Evolutionary conservation across 1,140 invertebrate genomes (phyloP).

Genomic region (Aphaenogaster ashmeadi): DNA sequence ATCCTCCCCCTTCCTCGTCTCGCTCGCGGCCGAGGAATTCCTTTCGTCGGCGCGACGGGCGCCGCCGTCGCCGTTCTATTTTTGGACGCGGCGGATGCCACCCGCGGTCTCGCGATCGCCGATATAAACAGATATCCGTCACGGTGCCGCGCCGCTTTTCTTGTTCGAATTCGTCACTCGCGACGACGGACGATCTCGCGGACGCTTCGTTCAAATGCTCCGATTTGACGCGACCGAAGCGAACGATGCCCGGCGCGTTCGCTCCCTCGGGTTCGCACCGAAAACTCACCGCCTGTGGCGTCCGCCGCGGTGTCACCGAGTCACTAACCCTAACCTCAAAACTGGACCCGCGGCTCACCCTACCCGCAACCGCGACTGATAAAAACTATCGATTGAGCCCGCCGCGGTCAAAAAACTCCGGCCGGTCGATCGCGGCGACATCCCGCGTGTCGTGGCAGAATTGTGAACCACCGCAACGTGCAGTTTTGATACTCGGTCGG

Average conservation of each 20-base stretch:
- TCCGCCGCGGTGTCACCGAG: constrained; percentile 71
- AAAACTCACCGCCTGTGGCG: constrained; percentile 39
- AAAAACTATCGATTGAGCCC: constrained; percentile 80
- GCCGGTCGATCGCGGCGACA: constrained; percentile 65
- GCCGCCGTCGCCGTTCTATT: constrained; percentile 48
- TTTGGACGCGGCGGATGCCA: constrained; percentile 54
- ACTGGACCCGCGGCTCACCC: constrained; percentile 52
- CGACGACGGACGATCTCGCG: not conserved
- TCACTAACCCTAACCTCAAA: constrained; percentile 82
- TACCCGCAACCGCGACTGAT: constrained; percentile 63
- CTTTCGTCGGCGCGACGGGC: constrained; percentile 17
- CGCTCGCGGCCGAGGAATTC: constrained; percentile 8
- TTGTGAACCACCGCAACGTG: not conserved
- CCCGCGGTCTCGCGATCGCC: constrained; percentile 28
- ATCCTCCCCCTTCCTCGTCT: no score
- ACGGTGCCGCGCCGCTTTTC: not conserved
- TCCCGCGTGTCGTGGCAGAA: constrained; percentile 46
- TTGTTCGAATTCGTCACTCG: not conserved
- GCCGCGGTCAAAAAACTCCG: constrained; percentile 71
- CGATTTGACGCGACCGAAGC: not conserved
- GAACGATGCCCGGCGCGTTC: not conserved
- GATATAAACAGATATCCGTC: constrained; percentile 54
- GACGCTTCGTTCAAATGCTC: no score
- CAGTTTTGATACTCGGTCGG: not conserved
- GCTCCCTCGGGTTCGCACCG: not conserved